Evolutionary conservation across 2,797 vertebrate genomes (phyloP).

Genomic region (Enteromius argenteus): DNA sequence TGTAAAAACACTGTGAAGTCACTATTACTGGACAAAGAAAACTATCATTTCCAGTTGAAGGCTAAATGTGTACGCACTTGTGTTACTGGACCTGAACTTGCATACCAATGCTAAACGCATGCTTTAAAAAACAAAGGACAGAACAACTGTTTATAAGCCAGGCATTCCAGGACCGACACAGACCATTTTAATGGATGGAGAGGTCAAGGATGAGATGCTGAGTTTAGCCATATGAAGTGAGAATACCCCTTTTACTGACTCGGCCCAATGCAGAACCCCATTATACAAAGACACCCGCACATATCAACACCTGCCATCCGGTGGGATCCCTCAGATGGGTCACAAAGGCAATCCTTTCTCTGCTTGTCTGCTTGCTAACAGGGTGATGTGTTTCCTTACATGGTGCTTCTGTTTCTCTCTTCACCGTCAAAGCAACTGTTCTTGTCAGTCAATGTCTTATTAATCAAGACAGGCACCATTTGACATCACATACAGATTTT

Average conservation of each 20-base stretch:
- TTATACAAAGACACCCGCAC: background rate
- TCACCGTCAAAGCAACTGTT: slow-evolving; percentile 65
- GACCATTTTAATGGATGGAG: slow-evolving; percentile 10
- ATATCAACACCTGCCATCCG: slow-evolving; percentile 7
- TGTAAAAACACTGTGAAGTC: background rate
- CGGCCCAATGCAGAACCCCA: background rate
- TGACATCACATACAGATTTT: background rate
- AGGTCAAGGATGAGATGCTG: slow-evolving; percentile 66
- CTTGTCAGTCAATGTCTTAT: background rate
- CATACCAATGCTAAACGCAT: slow-evolving; percentile 6
- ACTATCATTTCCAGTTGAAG: slow-evolving; percentile 31
- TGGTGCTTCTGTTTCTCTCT: slow-evolving; percentile 71
- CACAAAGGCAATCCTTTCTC: background rate
- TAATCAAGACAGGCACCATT: background rate
- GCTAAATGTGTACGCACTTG: slow-evolving; percentile 8
- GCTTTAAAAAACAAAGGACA: slow-evolving; percentile 31
- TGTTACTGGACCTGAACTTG: slow-evolving; percentile 50
- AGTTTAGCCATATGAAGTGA: slow-evolving; percentile 63
- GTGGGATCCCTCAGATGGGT: background rate
- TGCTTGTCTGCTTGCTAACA: slow-evolving; percentile 22
- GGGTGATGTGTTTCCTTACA: slow-evolving; percentile 74
- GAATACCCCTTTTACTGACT: slow-evolving; percentile 40
- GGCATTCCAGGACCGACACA: slow-evolving; percentile 28
- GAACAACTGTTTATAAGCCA: slow-evolving; percentile 64
- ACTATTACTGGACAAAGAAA: background rate